These are phyloP conservation scores for Sylvilagus floridanus DNA, from an alignment of 2,797 vertebrate species.

Conservation along the genomic window DNA sequence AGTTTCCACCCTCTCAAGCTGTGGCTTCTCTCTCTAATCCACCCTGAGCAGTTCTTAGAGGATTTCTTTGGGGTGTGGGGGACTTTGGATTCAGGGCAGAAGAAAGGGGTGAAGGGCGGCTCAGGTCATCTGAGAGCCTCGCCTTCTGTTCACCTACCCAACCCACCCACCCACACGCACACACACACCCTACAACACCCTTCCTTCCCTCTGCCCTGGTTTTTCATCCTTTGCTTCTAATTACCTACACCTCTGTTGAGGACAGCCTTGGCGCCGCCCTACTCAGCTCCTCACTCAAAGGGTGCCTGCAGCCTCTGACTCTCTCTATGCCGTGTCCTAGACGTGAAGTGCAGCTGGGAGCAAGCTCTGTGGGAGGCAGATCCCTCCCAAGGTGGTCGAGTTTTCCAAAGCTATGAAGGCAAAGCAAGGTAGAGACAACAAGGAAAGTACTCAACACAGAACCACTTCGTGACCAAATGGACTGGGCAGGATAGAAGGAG, in stretches of 20 bases:
- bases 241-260: background rate
- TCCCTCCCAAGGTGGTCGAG: background rate
- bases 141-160: background rate
- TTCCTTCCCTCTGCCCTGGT: background rate
- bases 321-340: background rate
- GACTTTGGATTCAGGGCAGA: background rate
- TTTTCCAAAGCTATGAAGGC: constrained; percentile 38
- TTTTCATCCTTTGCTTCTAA: background rate
- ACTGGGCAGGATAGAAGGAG: background rate
- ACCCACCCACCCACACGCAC: too few species aligned
- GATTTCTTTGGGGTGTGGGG: constrained; percentile 13
- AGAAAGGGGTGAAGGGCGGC: constrained; percentile 16
- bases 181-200: background rate
- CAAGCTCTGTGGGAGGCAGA: background rate
- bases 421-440: background rate
- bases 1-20: background rate
- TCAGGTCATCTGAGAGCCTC: background rate
- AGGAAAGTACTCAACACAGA: background rate
- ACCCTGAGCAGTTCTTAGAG: background rate
- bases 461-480: background rate
- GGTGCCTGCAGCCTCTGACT: background rate
- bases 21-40: background rate
- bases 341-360: background rate
- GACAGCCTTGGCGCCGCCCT: background rate
- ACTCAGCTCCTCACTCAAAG: background rate